Percentiles rank a stretch among this genome's conserved stretches.
These are phyloP conservation scores for Apogon talboti DNA, from an alignment of 2,797 vertebrate species.

Conservation along the genomic window DNA sequence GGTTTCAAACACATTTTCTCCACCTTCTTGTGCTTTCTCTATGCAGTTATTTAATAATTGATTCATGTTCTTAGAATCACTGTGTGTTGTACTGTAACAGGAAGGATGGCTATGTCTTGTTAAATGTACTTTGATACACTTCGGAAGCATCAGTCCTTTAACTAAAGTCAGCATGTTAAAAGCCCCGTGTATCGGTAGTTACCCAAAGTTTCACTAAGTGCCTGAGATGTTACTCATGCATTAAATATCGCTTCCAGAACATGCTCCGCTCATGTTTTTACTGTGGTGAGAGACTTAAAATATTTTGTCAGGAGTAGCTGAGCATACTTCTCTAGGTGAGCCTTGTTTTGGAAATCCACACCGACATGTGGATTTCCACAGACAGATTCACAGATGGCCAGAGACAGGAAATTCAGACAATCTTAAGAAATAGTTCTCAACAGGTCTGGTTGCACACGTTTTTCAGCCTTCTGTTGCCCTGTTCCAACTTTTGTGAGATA, in stretches of 20 bases:
- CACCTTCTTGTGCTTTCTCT: neutral
- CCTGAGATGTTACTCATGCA: neutral
- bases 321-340: neutral
- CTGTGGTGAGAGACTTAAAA: slow-evolving; percentile 20
- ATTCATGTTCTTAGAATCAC: slow-evolving; percentile 5
- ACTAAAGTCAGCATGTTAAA: neutral
- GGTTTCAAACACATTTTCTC: neutral
- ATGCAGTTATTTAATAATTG: slow-evolving; percentile 11
- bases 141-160: neutral
- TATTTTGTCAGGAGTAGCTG: neutral
- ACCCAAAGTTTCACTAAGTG: neutral
- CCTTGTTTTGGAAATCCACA: too few relatives aligned
- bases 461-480: too few relatives aligned
- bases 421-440: too few relatives aligned
- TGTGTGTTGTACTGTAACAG: too few relatives aligned
- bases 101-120: neutral
- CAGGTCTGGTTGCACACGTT: too few relatives aligned
- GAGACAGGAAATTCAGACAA: too few relatives aligned
- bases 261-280: slow-evolving; percentile 4
- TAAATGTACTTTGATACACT: neutral
- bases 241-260: slow-evolving; percentile 2
- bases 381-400: slow-evolving; percentile 10
- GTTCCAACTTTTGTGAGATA: too few relatives aligned
- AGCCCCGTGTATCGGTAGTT: neutral
- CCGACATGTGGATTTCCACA: slow-evolving; percentile 20